Conservation (phyloP, 2,797 vertebrate genomes). For the Bovichtus diacanthus region DNA sequence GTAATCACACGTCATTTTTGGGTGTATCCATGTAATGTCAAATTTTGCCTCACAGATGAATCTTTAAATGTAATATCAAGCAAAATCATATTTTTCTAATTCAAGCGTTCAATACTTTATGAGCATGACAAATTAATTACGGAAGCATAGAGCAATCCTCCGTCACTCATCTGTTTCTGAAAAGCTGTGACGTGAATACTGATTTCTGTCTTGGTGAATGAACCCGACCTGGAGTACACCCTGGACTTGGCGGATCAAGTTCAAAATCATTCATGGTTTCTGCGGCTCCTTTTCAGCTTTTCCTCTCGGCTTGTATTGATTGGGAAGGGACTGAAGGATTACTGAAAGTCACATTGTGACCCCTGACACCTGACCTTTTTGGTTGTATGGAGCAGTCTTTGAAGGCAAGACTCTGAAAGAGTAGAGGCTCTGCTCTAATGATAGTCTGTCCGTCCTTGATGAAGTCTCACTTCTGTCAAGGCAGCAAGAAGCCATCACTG, state of each 20-base stretch:
- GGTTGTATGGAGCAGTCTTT: slow-evolving; percentile 30
- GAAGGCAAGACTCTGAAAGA: slow-evolving; percentile 34
- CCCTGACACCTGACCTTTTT: slow-evolving; percentile 50
- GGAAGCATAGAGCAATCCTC: background rate
- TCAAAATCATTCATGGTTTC: slow-evolving; percentile 36
- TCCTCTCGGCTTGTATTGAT: slow-evolving; percentile 56
- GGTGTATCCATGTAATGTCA: background rate
- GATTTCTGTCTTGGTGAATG: slow-evolving; percentile 23
- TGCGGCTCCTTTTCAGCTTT: slow-evolving; percentile 33
- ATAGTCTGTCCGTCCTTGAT: slow-evolving; percentile 38
- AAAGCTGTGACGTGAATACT: slow-evolving; percentile 24
- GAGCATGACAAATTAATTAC: slow-evolving; percentile 4
- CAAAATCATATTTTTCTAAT: background rate
- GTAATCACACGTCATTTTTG: background rate
- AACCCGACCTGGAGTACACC: background rate
- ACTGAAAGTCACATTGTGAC: slow-evolving; percentile 58
- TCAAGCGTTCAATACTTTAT: background rate
- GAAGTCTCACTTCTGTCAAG: slow-evolving; percentile 38
- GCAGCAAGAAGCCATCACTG: slow-evolving; percentile 24
- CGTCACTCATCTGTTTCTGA: background rate
- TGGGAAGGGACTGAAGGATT: slow-evolving; percentile 48
- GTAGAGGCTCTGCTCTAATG: slow-evolving; percentile 33
- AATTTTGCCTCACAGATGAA: background rate
- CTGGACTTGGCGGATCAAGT: slow-evolving; percentile 32
- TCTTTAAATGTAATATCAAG: background rate